Percentiles rank a stretch among this genome's conserved stretches.
Conservation (phyloP, 2,797 vertebrate genomes). For the Argyrosomus regius region DNA sequence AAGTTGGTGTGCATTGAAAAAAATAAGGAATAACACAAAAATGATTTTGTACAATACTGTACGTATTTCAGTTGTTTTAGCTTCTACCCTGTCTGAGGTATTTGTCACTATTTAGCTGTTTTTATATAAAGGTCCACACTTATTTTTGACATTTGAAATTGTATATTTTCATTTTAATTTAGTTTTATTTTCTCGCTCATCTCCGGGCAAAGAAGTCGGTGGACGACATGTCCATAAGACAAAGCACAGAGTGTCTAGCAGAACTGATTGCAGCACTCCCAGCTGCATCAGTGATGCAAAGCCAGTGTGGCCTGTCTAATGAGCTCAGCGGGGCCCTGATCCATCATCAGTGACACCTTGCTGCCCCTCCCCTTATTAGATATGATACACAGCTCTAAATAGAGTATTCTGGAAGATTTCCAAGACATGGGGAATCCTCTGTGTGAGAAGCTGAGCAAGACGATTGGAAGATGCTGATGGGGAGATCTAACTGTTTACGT, state of each 20-base stretch:
- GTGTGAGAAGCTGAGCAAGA: slow-evolving; percentile 3
- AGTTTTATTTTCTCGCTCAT: neutral
- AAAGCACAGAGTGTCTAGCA: slow-evolving; percentile 53
- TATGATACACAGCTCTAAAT: slow-evolving; percentile 59
- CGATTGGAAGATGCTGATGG: slow-evolving; percentile 2
- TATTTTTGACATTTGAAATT: slow-evolving; percentile 9
- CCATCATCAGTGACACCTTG: slow-evolving; percentile 92
- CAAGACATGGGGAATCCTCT: slow-evolving; percentile 26
- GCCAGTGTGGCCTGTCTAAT: slow-evolving; percentile 92
- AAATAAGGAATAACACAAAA: too few species aligned
- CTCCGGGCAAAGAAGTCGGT: neutral
- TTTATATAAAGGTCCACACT: neutral
- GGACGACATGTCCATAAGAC: slow-evolving; percentile 42
- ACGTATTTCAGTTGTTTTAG: neutral
- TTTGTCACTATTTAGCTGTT: neutral
- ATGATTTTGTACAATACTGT: too few species aligned
- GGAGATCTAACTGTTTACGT: slow-evolving; percentile 15
- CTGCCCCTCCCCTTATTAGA: slow-evolving; percentile 77
- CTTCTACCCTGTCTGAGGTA: neutral
- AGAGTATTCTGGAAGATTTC: slow-evolving; percentile 58
- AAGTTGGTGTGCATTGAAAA: neutral
- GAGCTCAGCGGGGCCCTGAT: slow-evolving; percentile 93
- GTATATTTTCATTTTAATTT: neutral
- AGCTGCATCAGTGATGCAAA: slow-evolving; percentile 89
- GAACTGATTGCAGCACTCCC: slow-evolving; percentile 81